These are phyloP conservation scores for Mus spretus DNA, from an alignment of 2,797 vertebrate genomes.

Conservation along the genomic window DNA sequence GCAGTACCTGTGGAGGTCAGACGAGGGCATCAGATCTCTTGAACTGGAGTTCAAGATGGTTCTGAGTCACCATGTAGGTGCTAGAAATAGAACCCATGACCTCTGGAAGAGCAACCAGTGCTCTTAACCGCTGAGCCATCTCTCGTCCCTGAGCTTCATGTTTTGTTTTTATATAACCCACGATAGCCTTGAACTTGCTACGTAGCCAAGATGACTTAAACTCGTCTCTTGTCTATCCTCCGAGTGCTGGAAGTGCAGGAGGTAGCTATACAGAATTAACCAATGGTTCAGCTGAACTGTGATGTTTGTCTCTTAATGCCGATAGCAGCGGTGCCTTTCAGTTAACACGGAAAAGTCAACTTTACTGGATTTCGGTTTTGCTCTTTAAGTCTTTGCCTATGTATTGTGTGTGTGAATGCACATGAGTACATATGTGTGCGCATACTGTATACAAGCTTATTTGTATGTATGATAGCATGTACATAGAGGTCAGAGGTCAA, in stretches of 20 bases:
- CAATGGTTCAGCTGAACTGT: constrained; percentile 7
- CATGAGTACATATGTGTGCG: neutral
- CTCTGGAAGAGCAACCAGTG: neutral
- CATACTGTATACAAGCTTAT: neutral
- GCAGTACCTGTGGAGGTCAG: neutral
- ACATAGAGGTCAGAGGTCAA: neutral
- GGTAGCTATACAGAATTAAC: neutral
- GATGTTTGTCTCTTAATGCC: constrained; percentile 36
- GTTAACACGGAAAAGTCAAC: neutral
- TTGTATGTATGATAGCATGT: neutral
- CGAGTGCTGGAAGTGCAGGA: neutral
- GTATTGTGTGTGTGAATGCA: neutral
- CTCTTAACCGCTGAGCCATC: neutral
- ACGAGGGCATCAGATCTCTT: neutral
- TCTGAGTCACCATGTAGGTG: neutral
- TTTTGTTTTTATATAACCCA: neutral
- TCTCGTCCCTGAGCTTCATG: neutral
- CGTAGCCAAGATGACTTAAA: neutral
- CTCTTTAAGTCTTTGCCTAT: neutral
- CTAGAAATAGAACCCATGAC: neutral
- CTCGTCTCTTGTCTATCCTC: neutral
- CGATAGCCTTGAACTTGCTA: neutral
- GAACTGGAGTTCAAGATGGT: neutral
- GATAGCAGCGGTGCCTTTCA: neutral
- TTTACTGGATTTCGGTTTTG: constrained; percentile 31